phyloP scores from a whole-genome alignment of 1,140 invertebrate species.

The Hestina assimilis region DNA sequence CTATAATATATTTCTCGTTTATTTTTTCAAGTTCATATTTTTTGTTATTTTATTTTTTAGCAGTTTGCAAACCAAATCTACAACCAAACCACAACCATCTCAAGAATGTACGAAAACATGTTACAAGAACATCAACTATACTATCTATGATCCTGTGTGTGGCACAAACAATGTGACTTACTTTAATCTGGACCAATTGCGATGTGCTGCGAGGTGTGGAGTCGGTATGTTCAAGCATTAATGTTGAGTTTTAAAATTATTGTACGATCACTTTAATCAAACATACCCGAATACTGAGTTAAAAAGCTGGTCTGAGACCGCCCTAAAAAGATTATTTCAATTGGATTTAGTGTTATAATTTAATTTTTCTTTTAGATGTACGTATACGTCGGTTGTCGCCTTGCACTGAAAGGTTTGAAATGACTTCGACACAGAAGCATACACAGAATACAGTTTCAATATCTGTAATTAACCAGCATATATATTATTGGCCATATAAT shows the following conservation, averaged over 20 bases:
- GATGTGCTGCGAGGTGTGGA: conserved; percentile 33
- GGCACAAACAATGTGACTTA: conserved; percentile 36
- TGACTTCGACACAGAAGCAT: too few species aligned
- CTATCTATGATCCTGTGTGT: conserved; percentile 29
- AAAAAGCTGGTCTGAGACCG: too few species aligned
- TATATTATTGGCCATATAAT: background rate
- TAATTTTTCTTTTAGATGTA: conserved; percentile 6
- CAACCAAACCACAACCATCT: background rate
- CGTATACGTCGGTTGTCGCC: background rate
- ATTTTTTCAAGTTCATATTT: too few species aligned
- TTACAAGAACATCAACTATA: background rate
- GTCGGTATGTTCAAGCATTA: conserved; percentile 34
- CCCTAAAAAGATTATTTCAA: too few species aligned
- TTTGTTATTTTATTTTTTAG: too few species aligned
- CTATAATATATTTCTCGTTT: too few species aligned
- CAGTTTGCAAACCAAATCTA: too few species aligned
- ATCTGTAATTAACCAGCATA: background rate
- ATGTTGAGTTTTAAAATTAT: too few species aligned
- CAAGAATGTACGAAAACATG: conserved; percentile 9
- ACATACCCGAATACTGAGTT: too few species aligned
- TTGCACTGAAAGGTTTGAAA: background rate
- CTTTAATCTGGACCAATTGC: conserved; percentile 19
- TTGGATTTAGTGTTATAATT: too few species aligned
- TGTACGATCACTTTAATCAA: too few species aligned
- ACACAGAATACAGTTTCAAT: conserved; percentile 2